Evolutionary conservation across 2,113 vertebrate genomes (phyloP).

Genomic region (Suricata suricatta): DNA sequence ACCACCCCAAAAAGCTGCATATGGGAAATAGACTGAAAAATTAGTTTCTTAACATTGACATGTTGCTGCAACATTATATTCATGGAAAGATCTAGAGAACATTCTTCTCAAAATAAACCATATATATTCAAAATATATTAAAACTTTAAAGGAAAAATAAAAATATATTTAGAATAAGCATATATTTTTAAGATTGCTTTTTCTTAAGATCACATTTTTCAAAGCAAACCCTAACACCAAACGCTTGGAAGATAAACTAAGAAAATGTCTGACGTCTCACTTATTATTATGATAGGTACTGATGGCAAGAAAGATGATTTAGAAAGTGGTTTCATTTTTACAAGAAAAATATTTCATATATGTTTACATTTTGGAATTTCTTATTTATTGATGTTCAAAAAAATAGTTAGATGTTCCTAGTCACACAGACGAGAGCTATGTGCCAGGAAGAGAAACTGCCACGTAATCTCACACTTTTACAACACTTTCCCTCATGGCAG

Average conservation of each 20-base stretch:
- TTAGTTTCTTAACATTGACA: conserved; percentile 82
- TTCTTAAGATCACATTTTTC: not conserved
- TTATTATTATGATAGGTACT: not conserved
- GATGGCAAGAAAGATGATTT: not conserved
- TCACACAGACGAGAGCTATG: not conserved
- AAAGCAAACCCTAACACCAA: not conserved
- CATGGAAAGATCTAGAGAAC: not conserved
- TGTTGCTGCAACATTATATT: conserved; percentile 50
- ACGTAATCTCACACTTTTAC: not conserved
- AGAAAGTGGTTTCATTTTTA: not conserved
- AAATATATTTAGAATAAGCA: not conserved
- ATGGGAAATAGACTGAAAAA: conserved; percentile 84
- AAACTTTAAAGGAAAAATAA: not conserved
- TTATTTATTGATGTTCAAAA: not conserved
- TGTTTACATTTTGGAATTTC: not conserved
- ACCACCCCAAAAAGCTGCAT: conserved; percentile 67
- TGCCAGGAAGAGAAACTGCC: not conserved
- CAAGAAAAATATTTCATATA: not conserved
- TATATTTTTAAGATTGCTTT: not conserved
- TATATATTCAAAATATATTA: not conserved
- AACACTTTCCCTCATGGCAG: not conserved
- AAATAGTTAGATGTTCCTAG: not conserved
- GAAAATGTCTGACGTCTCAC: not conserved
- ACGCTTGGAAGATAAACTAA: not conserved
- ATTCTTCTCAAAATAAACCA: not conserved